Evolutionary conservation across 2,888 invertebrate species (phyloP), one percentile per base, ranked within the genome.

Genomic region (Platycheirus rosarum): DNA sequence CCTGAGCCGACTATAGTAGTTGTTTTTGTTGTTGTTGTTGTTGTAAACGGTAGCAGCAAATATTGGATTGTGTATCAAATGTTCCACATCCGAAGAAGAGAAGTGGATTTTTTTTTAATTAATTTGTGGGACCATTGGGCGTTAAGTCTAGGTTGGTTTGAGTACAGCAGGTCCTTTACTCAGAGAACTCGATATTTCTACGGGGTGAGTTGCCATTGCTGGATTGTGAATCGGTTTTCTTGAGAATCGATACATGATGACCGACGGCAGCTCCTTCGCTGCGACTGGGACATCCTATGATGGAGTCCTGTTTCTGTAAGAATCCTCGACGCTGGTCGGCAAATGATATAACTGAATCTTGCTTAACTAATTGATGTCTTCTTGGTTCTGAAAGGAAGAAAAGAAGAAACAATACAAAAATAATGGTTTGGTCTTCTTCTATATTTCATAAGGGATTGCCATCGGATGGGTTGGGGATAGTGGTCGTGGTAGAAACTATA

Each of bases 271-370:
- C 88, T 85, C 90, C 90, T 73, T 88, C 88, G 78, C 87, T 86
- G n/a, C 91, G 88, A 85, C 88, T 88, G 68, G 88, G 88, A 86
- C 87, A 88, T 42, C 88, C 88, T 55, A 90, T 88, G 60, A 90
- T 87, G n/a, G 91, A 91, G 49, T 90, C 91, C 85, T 90, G 90
- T 69, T 90, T 90, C 71, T 88, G 88, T 48, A 88, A 79, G 60
- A 88, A 88, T 5, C 89, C 89, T n/a, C 90, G 88, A 18, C 89
- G 88, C 85, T 90, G 90, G 85, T 90, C 90, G 69, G 90, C 91
- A 85, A 91, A 91, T 14, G 91, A 91, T 84, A 91, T 90, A 53
- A 91, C 89, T 13, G 91, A 91, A 73, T 91, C 91, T 85, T 91
- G 91, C 75, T 91, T 91, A 8, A 90, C 90, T 84, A 91, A 86